A percentile compares a stretch with the other conserved stretches of the same genome.
Conservation (phyloP, 2,797 vertebrate species). For the Nyctalus aviator region DNA sequence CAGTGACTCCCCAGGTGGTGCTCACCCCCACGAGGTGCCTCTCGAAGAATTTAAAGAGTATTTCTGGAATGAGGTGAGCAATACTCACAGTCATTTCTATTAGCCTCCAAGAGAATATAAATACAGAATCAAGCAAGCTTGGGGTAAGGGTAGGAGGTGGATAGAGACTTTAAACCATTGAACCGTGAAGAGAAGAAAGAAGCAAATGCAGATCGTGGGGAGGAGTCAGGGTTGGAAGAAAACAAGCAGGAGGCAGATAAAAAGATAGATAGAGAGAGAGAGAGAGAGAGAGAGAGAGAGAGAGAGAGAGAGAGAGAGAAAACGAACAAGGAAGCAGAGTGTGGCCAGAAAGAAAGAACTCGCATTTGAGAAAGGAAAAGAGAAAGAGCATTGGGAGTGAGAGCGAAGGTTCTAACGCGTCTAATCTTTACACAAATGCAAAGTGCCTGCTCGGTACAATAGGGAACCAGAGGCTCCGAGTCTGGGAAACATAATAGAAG, state of each 20-base stretch:
- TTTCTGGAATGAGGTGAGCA: slow-evolving; percentile 78
- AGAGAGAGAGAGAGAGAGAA: not conserved
- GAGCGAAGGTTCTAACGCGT: slow-evolving; percentile 66
- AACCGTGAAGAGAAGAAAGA: slow-evolving; percentile 62
- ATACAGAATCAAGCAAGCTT: not conserved
- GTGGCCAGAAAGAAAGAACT: slow-evolving; percentile 28
- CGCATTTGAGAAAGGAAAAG: slow-evolving; percentile 68
- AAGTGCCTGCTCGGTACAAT: slow-evolving; percentile 76
- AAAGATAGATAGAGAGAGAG: slow-evolving; percentile 31
- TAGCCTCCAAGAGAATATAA: slow-evolving; percentile 38
- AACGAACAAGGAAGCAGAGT: slow-evolving; percentile 62
- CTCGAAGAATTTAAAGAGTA: slow-evolving; percentile 67
- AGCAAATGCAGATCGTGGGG: slow-evolving; percentile 30
- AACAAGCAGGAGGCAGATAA: slow-evolving; percentile 59
- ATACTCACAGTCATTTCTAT: slow-evolving; percentile 50
- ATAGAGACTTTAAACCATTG: slow-evolving; percentile 17
- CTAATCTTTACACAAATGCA: slow-evolving; percentile 78
- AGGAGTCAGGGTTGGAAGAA: slow-evolving; percentile 26
- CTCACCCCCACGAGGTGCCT: not conserved
- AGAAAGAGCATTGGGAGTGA: slow-evolving; percentile 52
- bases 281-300: not conserved
- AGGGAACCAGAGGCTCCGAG: slow-evolving; percentile 72
- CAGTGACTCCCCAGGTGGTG: not conserved
- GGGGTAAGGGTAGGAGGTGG: not conserved
- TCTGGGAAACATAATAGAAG: slow-evolving; percentile 82